Evolutionary conservation across 2,113 vertebrate genomes (phyloP), one percentile per base, ranked within the genome.

Genomic region (Ophthalmolycus amberensis): DNA sequence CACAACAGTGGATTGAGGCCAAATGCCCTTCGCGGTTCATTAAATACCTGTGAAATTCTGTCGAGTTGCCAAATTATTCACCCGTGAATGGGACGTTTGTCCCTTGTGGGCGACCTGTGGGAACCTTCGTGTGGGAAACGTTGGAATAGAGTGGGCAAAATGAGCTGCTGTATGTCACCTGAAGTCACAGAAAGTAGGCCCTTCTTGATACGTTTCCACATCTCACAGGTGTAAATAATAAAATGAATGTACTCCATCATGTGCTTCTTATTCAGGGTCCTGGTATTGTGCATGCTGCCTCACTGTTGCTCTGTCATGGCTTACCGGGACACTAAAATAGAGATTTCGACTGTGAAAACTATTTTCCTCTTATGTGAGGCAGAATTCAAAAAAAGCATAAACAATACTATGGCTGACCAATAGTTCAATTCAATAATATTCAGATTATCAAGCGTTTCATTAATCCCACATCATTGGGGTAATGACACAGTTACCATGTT

Each of bases 71-170:
- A 42, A 32, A 80, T 20, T 0, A 38, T 9, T 29, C 63, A 54
- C 71, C 20, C 52, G 62, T 81, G 73, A 86, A 81, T 71, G 59
- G 25, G 42, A 54, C 1, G 18, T 42, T 56, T 85, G 86, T 85
- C 50, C 27, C 27, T 38, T 29, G 27, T 14, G 25, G 50, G 46
- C 0, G 27, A 27, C 52, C 15, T 60, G 66, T 56, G 25, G 40
- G 40, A 50, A 46, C 2, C 6, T 69, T 32, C 34, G 38, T 6
- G n/a, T 40, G 32, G 14, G 27, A 2, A 27, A 12, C 5, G 54
- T 56, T 18, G 18, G 20, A 6, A 6, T 8, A 4, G 0, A 4
- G 44, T 46, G 46, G 46, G 46, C 22, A 56, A 9, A 25, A 4
- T 4, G 5, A 10, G n/a, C 50, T 37, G 29, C 8, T 81, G 44